phyloP scores from a whole-genome alignment of 2,113 vertebrate genomes.

The Oceanodroma tethys region DNA sequence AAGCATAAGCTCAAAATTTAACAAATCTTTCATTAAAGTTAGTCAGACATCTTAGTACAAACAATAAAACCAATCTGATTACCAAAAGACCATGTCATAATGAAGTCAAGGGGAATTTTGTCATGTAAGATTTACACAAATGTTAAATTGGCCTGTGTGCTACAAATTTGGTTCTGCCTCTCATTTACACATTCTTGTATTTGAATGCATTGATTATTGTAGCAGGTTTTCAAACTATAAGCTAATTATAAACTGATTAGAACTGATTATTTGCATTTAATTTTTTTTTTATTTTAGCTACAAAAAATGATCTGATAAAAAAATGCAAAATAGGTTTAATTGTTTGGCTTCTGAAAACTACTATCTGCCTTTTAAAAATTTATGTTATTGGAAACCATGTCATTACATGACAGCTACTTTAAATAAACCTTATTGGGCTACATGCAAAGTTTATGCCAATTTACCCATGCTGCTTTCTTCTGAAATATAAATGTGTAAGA shows the following conservation, averaged over 20 bases:
- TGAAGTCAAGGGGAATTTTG: background rate
- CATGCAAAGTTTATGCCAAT: slow-evolving; percentile 28
- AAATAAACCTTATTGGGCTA: slow-evolving; percentile 16
- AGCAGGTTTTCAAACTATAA: background rate
- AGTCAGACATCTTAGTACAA: background rate
- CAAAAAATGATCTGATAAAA: background rate
- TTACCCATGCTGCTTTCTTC: slow-evolving; percentile 39
- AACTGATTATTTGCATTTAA: background rate
- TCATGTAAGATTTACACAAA: background rate
- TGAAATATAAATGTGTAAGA: slow-evolving; percentile 61
- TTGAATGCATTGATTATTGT: background rate
- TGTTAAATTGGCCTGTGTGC: background rate
- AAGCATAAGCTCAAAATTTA: slow-evolving; percentile 10
- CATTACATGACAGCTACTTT: slow-evolving; percentile 18
- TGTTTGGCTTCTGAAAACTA: background rate
- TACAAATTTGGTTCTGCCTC: background rate
- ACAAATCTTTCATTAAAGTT: background rate
- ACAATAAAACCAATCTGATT: background rate
- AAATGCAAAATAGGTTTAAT: background rate
- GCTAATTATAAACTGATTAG: background rate
- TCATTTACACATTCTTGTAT: background rate
- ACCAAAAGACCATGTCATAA: background rate
- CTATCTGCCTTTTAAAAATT: background rate
- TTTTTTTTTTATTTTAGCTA: background rate
- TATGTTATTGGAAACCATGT: background rate